These are phyloP conservation scores for Drosophila mojavensis DNA, from an alignment of 1,140 invertebrate species.

Conservation along the genomic window DNA sequence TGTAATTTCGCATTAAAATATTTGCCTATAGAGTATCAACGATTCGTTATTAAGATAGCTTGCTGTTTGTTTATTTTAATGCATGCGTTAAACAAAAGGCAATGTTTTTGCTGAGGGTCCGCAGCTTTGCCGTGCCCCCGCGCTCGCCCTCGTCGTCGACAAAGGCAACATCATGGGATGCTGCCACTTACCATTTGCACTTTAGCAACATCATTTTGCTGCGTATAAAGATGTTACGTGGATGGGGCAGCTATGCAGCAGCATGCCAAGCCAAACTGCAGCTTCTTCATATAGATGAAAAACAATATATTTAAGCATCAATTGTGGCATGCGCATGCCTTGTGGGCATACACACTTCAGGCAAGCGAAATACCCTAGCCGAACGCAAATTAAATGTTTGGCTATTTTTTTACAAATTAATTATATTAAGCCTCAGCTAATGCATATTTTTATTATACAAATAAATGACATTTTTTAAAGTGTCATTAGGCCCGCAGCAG, in stretches of 20 bases:
- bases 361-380: no score
- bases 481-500: conserved; percentile 34
- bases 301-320: conserved; percentile 63
- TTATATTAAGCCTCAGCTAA: conserved; percentile 43
- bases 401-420: conserved; percentile 35
- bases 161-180: conserved; percentile 56
- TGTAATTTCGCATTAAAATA: neutral
- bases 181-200: conserved; percentile 74
- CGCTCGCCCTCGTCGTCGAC: neutral
- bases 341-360: neutral
- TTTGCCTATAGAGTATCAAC: neutral
- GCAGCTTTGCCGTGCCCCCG: conserved; percentile 2
- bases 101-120: conserved; percentile 23
- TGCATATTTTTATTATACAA: conserved; percentile 40
- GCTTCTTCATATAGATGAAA: conserved; percentile 51
- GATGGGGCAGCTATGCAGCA: no score
- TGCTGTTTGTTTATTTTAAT: conserved; percentile 27
- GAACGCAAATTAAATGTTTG: conserved; percentile 7
- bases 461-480: conserved; percentile 45
- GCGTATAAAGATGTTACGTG: neutral
- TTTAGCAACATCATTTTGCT: conserved; percentile 65
- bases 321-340: conserved; percentile 22
- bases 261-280: conserved; percentile 5
- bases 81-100: conserved; percentile 38
- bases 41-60: neutral